phyloP scores from a whole-genome alignment of 2,888 invertebrate genomes.

The Melieria picta region DNA sequence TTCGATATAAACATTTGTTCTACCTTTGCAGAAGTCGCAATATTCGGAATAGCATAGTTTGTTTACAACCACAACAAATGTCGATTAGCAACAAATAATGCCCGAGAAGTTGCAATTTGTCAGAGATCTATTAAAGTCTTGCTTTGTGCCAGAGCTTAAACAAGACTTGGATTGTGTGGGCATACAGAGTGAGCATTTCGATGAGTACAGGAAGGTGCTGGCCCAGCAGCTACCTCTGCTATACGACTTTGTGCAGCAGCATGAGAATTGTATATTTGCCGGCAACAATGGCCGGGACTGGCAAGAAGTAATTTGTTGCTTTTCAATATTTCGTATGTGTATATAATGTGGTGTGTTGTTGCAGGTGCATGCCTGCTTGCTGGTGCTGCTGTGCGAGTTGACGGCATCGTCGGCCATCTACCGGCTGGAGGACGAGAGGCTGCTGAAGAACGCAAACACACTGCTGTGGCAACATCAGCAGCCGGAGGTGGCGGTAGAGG shows the following conservation, averaged over 20 bases:
- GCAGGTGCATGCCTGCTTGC: constrained; percentile 51
- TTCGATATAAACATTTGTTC: too few relatives aligned
- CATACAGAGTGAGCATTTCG: constrained; percentile 51
- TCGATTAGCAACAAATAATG: neutral
- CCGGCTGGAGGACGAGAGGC: constrained; percentile 42
- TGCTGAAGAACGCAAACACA: constrained; percentile 48
- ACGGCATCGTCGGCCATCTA: constrained; percentile 51
- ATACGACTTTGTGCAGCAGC: constrained; percentile 54
- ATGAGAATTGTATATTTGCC: constrained; percentile 31
- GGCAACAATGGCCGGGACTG: constrained; percentile 31
- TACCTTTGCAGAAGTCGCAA: too few relatives aligned
- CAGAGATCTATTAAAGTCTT: constrained; percentile 48
- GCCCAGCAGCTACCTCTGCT: constrained; percentile 53
- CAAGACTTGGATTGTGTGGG: constrained; percentile 54
- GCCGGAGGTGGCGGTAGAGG: constrained; percentile 37
- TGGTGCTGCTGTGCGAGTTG: constrained; percentile 57
- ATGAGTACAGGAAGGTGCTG: constrained; percentile 48
- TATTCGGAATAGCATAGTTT: constrained; percentile 22
- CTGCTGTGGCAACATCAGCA: constrained; percentile 39
- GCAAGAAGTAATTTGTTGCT: constrained; percentile 19
- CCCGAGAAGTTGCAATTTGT: constrained; percentile 34
- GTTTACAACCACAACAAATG: neutral
- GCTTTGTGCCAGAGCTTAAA: constrained; percentile 54
- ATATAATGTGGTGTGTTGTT: neutral
- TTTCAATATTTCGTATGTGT: neutral